Base-by-base conservation (phyloP, 2,113 vertebrate genomes). In the Catharus fuscescens region DNA sequence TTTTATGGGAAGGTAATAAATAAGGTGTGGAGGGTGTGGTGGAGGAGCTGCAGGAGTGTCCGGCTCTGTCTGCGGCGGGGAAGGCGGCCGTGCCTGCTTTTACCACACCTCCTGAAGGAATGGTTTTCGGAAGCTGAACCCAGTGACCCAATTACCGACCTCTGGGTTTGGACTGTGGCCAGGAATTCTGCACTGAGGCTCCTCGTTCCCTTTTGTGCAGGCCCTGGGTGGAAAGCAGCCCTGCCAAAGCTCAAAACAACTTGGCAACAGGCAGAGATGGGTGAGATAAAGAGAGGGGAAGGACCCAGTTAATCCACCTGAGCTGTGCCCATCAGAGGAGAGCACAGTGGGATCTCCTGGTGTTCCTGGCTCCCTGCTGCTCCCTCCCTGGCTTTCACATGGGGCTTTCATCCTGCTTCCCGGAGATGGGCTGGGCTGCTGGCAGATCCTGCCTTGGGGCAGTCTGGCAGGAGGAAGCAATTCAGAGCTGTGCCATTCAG, bases 381-480 rank as follows among this genome's bases (percentile, higher is more conserved):
- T 78, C 50, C 50, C 50, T 52, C 9, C 50, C 50, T 2, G 0
- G n/a, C 59, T 82, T 74, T 91, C 69, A 31, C 19, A 0, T 52
- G 71, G 47, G 36, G 47, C 60, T 90, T 90, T 88, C 47, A 15
- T 60, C 20, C n/a, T 6, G 3, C 40, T 34, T 53, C 57, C 32
- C 0, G 0, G 76, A 53, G 21, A 0, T 45, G 62, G 65, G 70
- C 50, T 79, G 84, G 89, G 84, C 65, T 93, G 88, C 50, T 88
- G 90, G 84, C 66, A 85, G 61, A 48, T 94, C 61, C 79, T 93
- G 70, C 70, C 76, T 45, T 2, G 4, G 45, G 67, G 86, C 66
- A 23, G 23, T 42, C 1, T 36, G 44, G 76, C 69, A 78, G 32
- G 83, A 89, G 74, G 81, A 95, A 38, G 70, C 65, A 69, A 52